These are phyloP conservation scores for Drosophila setosimentum DNA, from an alignment of 2,888 invertebrate genomes.

Conservation along the genomic window DNA sequence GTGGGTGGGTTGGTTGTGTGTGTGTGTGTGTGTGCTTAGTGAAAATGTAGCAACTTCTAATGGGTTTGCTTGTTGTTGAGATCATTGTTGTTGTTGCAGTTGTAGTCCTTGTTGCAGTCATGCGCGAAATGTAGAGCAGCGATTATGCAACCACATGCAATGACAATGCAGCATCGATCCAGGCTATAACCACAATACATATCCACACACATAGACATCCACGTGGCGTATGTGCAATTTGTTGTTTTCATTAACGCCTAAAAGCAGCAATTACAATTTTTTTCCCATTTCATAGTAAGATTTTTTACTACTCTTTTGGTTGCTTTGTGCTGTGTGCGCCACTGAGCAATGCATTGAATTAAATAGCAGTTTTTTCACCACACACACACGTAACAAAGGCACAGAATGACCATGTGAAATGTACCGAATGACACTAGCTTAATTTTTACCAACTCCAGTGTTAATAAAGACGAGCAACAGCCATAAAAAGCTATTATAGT, in stretches of 20 bases:
- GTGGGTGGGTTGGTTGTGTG: constrained; percentile 1
- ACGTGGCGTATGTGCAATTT: constrained; percentile 74
- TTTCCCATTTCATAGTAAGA: constrained; percentile 4
- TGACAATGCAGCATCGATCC: constrained; percentile 67
- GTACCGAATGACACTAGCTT: constrained; percentile 3
- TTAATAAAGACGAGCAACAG: neutral
- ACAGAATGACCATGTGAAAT: constrained; percentile 2
- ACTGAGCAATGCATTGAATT: constrained; percentile 39
- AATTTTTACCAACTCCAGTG: neutral
- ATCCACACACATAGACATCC: constrained; percentile 2
- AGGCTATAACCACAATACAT: constrained; percentile 19
- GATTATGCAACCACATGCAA: constrained; percentile 75
- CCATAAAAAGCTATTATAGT: neutral
- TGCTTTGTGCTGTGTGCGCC: constrained; percentile 17
- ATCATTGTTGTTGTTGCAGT: constrained; percentile 39
- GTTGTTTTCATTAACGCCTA: constrained; percentile 76
- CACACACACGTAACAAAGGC: neutral
- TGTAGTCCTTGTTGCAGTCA: constrained; percentile 53
- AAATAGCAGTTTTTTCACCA: constrained; percentile 17
- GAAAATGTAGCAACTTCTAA: constrained; percentile 76
- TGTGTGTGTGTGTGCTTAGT: constrained; percentile 19
- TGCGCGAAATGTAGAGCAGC: constrained; percentile 76
- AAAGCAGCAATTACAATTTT: constrained; percentile 60
- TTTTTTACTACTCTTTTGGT: neutral
- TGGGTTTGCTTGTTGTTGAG: constrained; percentile 69